phyloP scores from a whole-genome alignment of 1,140 invertebrate species.

The Diploscapter pachys region DNA sequence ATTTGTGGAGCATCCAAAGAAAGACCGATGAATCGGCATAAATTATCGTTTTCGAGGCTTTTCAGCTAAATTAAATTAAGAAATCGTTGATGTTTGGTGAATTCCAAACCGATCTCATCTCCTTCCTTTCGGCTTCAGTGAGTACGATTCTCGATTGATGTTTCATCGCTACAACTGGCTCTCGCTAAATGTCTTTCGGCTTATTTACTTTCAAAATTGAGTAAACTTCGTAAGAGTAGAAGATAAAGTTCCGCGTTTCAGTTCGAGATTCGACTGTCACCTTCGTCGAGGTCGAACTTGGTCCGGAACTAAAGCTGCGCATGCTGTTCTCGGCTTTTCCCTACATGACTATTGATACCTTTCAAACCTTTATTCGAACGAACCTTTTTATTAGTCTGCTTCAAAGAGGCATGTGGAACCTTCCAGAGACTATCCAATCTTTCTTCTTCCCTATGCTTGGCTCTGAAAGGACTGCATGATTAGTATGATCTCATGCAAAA shows the following conservation, averaged over 20 bases:
- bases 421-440: slow-evolving; percentile 18
- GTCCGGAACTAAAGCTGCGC: too few species aligned
- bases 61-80: slow-evolving; percentile 19
- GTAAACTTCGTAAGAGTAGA: neutral
- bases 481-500: too few species aligned
- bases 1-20: slow-evolving; percentile 24
- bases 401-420: slow-evolving; percentile 6
- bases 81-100: slow-evolving; percentile 10
- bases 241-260: neutral
- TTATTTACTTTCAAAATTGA: neutral
- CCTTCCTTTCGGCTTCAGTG: slow-evolving; percentile 6
- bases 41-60: slow-evolving; percentile 17
- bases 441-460: slow-evolving; percentile 5
- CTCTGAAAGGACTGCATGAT: slow-evolving; percentile 15
- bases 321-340: too few species aligned
- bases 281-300: too few species aligned
- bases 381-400: slow-evolving; percentile 15
- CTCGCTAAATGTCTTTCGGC: too few species aligned
- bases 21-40: slow-evolving; percentile 31
- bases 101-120: slow-evolving; percentile 11
- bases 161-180: too few species aligned
- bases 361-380: neutral
- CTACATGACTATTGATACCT: too few species aligned
- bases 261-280: too few species aligned
- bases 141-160: neutral